Base-by-base conservation (phyloP, 2,888 invertebrate species). In the Caenorhabditis sp. region DNA sequence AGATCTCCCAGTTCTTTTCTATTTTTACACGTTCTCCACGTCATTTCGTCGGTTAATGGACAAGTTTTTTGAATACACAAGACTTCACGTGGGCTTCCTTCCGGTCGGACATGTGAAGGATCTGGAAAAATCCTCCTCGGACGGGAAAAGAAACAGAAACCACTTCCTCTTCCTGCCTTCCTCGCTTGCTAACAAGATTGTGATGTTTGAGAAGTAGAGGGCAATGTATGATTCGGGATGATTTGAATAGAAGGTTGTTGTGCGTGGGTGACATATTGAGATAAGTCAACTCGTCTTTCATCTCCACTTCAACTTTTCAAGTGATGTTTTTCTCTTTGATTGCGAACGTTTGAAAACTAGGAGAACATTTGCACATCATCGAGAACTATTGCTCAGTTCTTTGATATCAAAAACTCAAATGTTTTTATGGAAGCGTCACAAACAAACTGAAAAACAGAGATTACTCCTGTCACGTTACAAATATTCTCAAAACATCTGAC, bases 171-270 rank as follows among this genome's bases (percentile, higher is more conserved):
- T 71, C 55, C 61, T 71, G 51, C n/a, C 69, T 50, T 71, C 55
- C 61, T 71, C 53, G 9, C 69, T 50, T 8, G 26, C 8, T 51
- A 51, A 51, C 26, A 51, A 51, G 51, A 51, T 24, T 18, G 20
- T 65, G 74, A 65, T 74, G 65, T 74, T 74, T 74, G 74, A 74
- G 74, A 56, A 40, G 40, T 44, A 64, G 64, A 32, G 32, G 32
- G 47, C 47, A 47, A n/a, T 18, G 5, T 74, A 74, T 74, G 65
- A 74, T 74, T 74, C 50, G 60, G 65, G 58, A 51, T 74, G 74
- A 74, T 74, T 65, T 65, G 50, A 65, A 64, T 64, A 56, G 58
- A 53, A 20, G 51, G 58, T 11, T n/a, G 26, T 26, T 15, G 20
- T 44, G 37, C 74, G 74, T 32, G 65, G 74, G 74, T 65, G 74